phyloP scores from a whole-genome alignment of 2,797 vertebrate species.

The Paguma larvata region DNA sequence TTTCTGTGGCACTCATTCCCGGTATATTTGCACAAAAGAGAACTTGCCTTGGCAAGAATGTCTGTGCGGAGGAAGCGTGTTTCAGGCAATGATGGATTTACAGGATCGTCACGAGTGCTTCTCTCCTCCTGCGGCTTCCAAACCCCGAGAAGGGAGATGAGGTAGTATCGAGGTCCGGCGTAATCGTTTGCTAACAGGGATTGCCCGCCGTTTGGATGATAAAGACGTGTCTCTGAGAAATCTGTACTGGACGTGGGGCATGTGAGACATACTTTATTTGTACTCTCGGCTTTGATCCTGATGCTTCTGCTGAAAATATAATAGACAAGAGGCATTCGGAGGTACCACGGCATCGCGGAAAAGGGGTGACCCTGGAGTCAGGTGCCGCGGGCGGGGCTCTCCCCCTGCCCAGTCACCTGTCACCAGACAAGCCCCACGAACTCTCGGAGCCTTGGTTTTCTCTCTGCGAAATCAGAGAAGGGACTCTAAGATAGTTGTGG shows the following conservation, averaged over 20 bases:
- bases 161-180: neutral
- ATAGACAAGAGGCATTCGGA: neutral
- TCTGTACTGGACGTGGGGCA: fast-evolving
- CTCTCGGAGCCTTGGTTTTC: neutral
- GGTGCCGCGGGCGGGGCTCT: too few species aligned
- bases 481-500: neutral
- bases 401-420: neutral
- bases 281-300: neutral
- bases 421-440: fast-evolving
- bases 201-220: neutral
- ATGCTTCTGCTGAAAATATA: neutral
- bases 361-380: neutral
- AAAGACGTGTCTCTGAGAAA: neutral
- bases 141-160: neutral
- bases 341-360: fast-evolving
- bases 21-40: neutral
- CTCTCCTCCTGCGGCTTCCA: slow-evolving; percentile 4
- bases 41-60: slow-evolving; percentile 5
- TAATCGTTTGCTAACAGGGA: neutral
- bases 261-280: neutral
- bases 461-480: neutral
- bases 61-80: neutral
- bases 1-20: neutral
- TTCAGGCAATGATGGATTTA: neutral
- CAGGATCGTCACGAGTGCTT: neutral